These are phyloP conservation scores for Brachionus calyciflorus DNA, from an alignment of 1,140 invertebrate genomes.

Conservation along the genomic window DNA sequence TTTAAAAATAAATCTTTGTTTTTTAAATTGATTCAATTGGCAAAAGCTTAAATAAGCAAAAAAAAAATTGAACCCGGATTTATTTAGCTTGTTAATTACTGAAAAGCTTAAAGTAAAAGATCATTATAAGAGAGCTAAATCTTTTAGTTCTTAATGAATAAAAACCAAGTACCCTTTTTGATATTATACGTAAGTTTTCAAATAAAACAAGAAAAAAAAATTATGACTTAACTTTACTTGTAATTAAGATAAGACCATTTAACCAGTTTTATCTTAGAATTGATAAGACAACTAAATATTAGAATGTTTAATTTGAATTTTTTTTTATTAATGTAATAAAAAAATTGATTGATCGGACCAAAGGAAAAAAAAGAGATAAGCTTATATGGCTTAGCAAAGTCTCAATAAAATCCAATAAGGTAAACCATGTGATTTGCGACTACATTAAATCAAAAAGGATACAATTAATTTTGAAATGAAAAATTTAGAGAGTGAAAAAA, in stretches of 20 bases:
- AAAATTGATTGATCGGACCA: constrained; percentile 35
- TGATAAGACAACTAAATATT: not conserved
- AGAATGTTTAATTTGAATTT: not conserved
- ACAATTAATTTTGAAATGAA: not conserved
- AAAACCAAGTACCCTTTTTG: constrained; percentile 28
- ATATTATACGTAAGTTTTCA: not conserved
- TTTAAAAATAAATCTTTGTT: too few species aligned
- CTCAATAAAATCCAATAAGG: not conserved
- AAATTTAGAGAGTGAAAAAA: too few species aligned
- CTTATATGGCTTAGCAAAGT: not conserved
- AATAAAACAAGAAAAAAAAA: constrained; percentile 21
- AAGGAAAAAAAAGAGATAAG: not conserved
- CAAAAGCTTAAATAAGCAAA: too few species aligned
- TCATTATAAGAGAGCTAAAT: constrained; percentile 14
- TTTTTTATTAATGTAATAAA: constrained; percentile 7
- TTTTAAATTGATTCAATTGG: too few species aligned
- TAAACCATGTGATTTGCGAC: constrained; percentile 4
- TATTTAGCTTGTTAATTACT: constrained; percentile 33
- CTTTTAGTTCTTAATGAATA: not conserved
- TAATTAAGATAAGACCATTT: constrained; percentile 30
- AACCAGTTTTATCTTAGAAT: not conserved
- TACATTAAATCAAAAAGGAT: not conserved
- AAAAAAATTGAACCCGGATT: constrained; percentile 27
- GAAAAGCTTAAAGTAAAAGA: constrained; percentile 24
- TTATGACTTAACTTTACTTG: constrained; percentile 38